Evolutionary conservation across 1,140 invertebrate species (phyloP).

Genomic region (Apocrypta bakeri): DNA sequence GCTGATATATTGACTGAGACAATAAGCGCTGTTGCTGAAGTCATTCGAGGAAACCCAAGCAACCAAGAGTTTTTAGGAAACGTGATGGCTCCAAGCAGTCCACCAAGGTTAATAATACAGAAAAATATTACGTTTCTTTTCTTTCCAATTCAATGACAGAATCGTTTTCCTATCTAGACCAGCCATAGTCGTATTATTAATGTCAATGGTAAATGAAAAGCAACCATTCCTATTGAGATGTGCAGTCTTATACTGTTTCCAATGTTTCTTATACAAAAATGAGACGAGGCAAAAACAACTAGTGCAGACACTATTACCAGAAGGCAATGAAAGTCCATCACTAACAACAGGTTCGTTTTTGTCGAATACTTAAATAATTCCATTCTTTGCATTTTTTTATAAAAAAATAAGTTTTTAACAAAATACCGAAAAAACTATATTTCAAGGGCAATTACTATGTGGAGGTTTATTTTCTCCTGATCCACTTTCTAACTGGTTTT

Average conservation of each 20-base stretch:
- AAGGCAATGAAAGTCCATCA: slow-evolving; percentile 81
- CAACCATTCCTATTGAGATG: slow-evolving; percentile 94
- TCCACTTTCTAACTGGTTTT: slow-evolving; percentile 97
- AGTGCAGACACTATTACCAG: slow-evolving; percentile 93
- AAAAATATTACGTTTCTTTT: not conserved
- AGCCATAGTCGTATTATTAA: slow-evolving; percentile 94
- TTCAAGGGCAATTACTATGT: slow-evolving; percentile 92
- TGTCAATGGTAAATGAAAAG: slow-evolving; percentile 99
- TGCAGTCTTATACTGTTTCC: slow-evolving; percentile 97
- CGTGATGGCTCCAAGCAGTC: slow-evolving; percentile 94
- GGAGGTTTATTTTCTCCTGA: slow-evolving; percentile 94
- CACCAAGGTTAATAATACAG: slow-evolving; percentile 84
- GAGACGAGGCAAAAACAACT: slow-evolving; percentile 90
- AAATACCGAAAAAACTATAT: not conserved
- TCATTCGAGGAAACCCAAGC: slow-evolving; percentile 90
- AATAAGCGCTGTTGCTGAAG: slow-evolving; percentile 95
- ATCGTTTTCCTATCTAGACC: slow-evolving; percentile 76
- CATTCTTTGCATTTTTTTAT: not conserved
- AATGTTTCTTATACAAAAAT: slow-evolving; percentile 97
- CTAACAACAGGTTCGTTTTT: slow-evolving; percentile 75
- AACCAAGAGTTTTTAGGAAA: slow-evolving; percentile 96
- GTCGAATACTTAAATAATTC: not conserved
- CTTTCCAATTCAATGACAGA: not conserved
- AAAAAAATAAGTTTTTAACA: not conserved
- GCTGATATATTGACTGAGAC: slow-evolving; percentile 97